phyloP scores from a whole-genome alignment of 64 coral and sea anemone species.

The Porites australiensis region DNA sequence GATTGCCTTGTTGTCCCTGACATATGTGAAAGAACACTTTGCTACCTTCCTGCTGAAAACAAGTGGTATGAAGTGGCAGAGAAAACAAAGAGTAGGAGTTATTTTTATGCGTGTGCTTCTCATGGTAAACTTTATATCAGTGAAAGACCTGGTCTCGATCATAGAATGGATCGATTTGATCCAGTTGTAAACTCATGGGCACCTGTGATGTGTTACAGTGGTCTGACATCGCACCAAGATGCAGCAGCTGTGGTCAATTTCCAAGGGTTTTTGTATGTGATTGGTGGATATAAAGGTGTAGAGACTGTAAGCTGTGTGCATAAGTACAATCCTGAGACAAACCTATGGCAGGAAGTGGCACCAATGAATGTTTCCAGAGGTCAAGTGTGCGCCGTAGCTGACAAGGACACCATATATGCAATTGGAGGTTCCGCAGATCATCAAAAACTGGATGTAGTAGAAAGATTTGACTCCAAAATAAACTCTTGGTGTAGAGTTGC shows the following conservation, averaged over 20 bases:
- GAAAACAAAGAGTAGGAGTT: neutral
- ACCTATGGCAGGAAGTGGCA: conserved; percentile 59
- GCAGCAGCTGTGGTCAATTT: conserved; percentile 57
- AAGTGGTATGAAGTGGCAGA: conserved; percentile 31
- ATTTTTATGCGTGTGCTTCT: conserved; percentile 23
- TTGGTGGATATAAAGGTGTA: conserved; percentile 20
- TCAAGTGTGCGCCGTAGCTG: conserved; percentile 65
- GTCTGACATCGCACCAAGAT: too few relatives aligned
- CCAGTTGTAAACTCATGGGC: conserved; percentile 63
- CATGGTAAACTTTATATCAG: conserved; percentile 53
- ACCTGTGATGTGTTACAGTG: conserved; percentile 15
- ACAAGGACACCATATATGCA: conserved; percentile 48
- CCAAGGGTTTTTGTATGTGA: conserved; percentile 55
- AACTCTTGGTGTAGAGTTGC: conserved; percentile 39
- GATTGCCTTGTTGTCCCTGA: conserved; percentile 49
- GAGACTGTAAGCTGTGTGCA: conserved; percentile 39
- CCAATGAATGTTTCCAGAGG: conserved; percentile 30
- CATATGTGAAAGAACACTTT: conserved; percentile 36
- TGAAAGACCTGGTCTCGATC: neutral
- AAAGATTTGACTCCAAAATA: conserved; percentile 34
- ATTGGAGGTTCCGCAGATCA: conserved; percentile 44
- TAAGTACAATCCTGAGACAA: conserved; percentile 52
- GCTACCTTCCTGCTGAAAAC: conserved; percentile 35
- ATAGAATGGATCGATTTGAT: conserved; percentile 52
- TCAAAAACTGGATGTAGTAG: conserved; percentile 31